Base-by-base conservation (phyloP, 2,888 invertebrate species). In the Andrena chrysosceles region DNA sequence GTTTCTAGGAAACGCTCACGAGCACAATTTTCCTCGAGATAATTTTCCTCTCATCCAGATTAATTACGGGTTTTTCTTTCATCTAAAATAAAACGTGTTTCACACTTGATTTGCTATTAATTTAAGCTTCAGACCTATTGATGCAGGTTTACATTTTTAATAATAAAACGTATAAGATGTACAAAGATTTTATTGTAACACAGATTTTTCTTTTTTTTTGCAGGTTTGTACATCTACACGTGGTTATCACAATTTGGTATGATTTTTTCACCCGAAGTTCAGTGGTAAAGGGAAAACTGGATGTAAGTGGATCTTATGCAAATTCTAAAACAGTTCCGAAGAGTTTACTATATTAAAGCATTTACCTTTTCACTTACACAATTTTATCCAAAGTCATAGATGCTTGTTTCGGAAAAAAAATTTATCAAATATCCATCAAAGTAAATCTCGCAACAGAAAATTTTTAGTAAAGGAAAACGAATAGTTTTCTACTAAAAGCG, bases 211-310 rank as follows among this genome's bases (percentile, higher is more conserved):
- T 35, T 29, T 20, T 20, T 29, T 42, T 42, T 56, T 69, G 56
- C 69, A 69, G 69, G 69, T 69, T 59, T 29, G 69, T 69, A 69
- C 6, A 33, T 4, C 20, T 29, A 31, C 48, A 16, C 16, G 13
- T 16, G 23, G 23, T 56, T 35, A n/a, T 42, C 6, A 13, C 1
- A 42, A 23, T 64, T 26, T 26, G 42, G 8, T 42, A 59, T 26
- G 16, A 56, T 13, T 42, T 35, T 42, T 56, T 56, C 16, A 3
- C 33, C 23, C 0, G 33, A 67, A 8, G n/a, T 68, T 33, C 26
- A 23, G 1, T 20, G n/a, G 16, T 56, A 20, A 4, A n/a, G n/a
- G n/a, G 20, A 59, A 29, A 42, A 35, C 6, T 64, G 20, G 7
- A 7, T 10, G 69, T 69, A 56, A 69, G 59, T 69, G 26, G 16